Base-by-base conservation (phyloP, 1,140 invertebrate genomes). In the Idris sp. region DNA sequence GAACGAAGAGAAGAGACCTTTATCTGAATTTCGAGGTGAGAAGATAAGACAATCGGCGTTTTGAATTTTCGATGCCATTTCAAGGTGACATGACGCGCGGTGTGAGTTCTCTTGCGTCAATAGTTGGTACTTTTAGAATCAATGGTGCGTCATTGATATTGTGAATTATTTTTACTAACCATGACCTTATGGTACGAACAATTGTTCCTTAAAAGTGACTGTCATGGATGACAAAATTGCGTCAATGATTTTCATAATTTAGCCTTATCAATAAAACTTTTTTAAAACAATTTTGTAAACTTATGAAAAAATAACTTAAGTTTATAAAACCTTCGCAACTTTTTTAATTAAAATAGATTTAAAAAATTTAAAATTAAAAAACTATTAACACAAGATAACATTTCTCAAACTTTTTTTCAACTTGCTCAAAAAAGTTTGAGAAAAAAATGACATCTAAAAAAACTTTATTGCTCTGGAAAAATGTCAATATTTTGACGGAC, bases 161-260 rank as follows among this genome's bases (percentile, higher is more conserved):
- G 75, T 79, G 44, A 79, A 77, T 79, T 78, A 74, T 79, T 76
- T 56, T 79, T 31, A 54, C 33, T 43, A 74, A 36, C 49, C 56
- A 58, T 73, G 76, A 78, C 73, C 76, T 80, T 74, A 74, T 75
- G 72, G 33, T 75, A 36, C 7, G 33, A 40, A 40, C 30, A 40
- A 56, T 41, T 54, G 15, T 65, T 46, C 14, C 5, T 13, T 0
- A n/a, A 30, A n/a, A n/a, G n/a, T n/a, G n/a, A n/a, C n/a, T n/a
- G n/a, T n/a, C n/a, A n/a, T n/a, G n/a, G n/a, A n/a, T n/a, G n/a
- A n/a, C n/a, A n/a, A n/a, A n/a, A n/a, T n/a, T n/a, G n/a, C n/a
- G n/a, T n/a, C n/a, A n/a, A n/a, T n/a, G n/a, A n/a, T n/a, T n/a
- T n/a, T n/a, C n/a, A n/a, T n/a, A n/a, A n/a, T n/a, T n/a, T n/a